These are phyloP conservation scores for Labeo rohita DNA, from an alignment of 2,113 vertebrate species.

Conservation along the genomic window DNA sequence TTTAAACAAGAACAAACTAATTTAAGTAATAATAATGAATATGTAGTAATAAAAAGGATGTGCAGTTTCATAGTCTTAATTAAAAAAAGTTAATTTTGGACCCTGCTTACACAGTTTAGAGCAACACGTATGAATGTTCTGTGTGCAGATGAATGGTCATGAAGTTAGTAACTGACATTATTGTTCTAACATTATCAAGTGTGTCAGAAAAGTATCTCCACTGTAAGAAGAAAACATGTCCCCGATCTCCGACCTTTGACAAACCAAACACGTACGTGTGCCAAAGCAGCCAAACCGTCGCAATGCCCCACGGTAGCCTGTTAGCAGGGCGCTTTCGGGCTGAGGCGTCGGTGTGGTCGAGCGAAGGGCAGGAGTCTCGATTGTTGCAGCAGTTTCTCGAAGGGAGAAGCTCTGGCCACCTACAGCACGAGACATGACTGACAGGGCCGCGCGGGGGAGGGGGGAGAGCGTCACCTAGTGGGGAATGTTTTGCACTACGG, in stretches of 20 bases:
- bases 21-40: not conserved
- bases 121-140: not conserved
- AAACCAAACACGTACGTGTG: constrained; percentile 43
- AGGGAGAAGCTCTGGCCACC: constrained; percentile 46
- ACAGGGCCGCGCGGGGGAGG: constrained; percentile 16
- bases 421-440: constrained; percentile 8
- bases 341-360: constrained; percentile 21
- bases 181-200: not conserved
- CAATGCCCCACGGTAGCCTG: not conserved
- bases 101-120: not conserved
- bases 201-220: constrained; percentile 13
- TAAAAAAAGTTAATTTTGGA: constrained; percentile 5
- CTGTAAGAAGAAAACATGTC: constrained; percentile 46
- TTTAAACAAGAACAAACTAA: not conserved
- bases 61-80: not conserved
- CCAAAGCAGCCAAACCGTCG: constrained; percentile 42
- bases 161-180: not conserved
- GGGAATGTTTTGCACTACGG: constrained; percentile 57
- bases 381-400: constrained; percentile 80
- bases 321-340: not conserved
- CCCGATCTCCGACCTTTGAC: constrained; percentile 63
- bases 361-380: constrained; percentile 64
- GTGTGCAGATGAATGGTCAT: not conserved
- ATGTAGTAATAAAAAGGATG: not conserved
- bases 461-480: constrained; percentile 49